Evolutionary conservation across 30 jellyfish, hydroid and myxozoan genomes (phyloP), one percentile per base, ranked within the genome.

Genomic region (Cassiopea andromeda): DNA sequence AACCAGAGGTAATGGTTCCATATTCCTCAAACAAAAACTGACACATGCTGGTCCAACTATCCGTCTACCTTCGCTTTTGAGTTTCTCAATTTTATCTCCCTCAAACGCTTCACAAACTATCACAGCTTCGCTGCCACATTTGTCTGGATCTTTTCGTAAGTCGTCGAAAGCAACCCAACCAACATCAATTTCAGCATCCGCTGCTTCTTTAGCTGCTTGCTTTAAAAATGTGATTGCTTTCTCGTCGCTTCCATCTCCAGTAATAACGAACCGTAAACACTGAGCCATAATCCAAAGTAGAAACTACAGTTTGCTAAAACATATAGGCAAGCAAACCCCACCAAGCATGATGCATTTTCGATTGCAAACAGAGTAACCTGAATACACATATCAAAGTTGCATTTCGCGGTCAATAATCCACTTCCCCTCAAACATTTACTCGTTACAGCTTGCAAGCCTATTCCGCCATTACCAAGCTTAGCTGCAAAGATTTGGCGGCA

Each of bases 41-140:
- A 95, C 92, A 69, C 99, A 95, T 71, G 54, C 80, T 18, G 99
- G 99, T 48, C 99, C 99, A 71, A 91, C 91, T 8, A 95, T 90
- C 68, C 95, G 81, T 70, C 75, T 70, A 1, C 91, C 74, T 4
- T 43, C 44, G 61, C 75, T 64, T 54, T 90, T 87, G 14, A 95
- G 58, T 10, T 46, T 64, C 54, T 90, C 94, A 46, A 95, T 91
- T n/a, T 78, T 59, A 8, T 87, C 77, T 9, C 97, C 98, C 87
- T 95, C 94, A 71, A 95, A 91, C 1, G 97, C 57, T 86, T 80
- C 97, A 60, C 97, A 91, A 57, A 95, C 93, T 46, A 83, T 59
- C 54, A 90, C 88, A 17, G 60, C 90, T 5, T 77, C 90, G 38
- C 75, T 79, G 5, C 74, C 66, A 69, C 7, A 43, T 47, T 6